phyloP scores from a whole-genome alignment of 2,888 invertebrate species.

The Coelogynopora nodosa region DNA sequence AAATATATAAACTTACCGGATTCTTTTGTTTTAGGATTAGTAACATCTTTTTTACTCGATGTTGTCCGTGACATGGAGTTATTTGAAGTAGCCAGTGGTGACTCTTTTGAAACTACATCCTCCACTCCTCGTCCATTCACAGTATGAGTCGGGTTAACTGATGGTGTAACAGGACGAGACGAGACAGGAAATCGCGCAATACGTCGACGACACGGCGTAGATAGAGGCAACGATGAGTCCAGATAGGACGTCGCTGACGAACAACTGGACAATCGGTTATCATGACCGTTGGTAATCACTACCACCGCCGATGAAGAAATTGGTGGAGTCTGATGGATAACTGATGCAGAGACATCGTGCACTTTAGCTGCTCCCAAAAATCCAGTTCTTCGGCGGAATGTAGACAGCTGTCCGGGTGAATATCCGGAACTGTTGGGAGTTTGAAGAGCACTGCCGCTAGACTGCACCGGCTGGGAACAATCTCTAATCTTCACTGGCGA shows the following conservation, averaged over 20 bases:
- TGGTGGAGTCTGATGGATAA: no score
- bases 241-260: not conserved
- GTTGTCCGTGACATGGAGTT: not conserved
- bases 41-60: not conserved
- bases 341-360: not conserved
- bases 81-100: not conserved
- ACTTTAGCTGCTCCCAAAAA: not conserved
- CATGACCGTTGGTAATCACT: not conserved
- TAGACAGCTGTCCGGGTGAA: not conserved
- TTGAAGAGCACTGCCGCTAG: not conserved
- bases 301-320: not conserved
- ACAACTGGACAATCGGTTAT: not conserved
- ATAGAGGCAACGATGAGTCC: not conserved
- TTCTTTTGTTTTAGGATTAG: no score
- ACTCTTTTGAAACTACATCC: no score
- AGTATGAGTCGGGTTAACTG: not conserved
- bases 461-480: not conserved
- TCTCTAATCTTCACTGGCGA: not conserved
- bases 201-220: not conserved
- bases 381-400: not conserved
- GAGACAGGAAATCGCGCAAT: not conserved
- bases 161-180: not conserved
- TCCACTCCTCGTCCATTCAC: not conserved
- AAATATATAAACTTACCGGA: not conserved
- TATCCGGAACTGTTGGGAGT: not conserved